Evolutionary conservation across 2,113 vertebrate genomes (phyloP), one percentile per base, ranked within the genome.

Genomic region (Ophthalmolycus amberensis): DNA sequence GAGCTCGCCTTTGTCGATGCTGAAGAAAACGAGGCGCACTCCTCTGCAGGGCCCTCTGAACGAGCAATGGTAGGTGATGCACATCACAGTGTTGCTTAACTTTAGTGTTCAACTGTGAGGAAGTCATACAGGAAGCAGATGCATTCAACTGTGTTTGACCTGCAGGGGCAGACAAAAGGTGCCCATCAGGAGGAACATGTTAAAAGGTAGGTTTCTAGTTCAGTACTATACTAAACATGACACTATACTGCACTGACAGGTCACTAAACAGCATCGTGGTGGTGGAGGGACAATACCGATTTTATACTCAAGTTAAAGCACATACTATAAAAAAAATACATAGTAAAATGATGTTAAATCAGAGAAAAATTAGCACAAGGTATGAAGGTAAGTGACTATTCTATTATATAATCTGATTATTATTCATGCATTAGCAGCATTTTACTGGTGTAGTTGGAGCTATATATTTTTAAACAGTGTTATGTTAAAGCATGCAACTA

Each of bases 1-100:
- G 95, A 95, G 93, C 69, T 94, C 94, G 15, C 94, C 94, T 27
- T 68, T 95, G 40, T 92, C 95, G 6, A 91, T 90, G 73, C 83
- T 95, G 84, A 94, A 91, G 79, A 96, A 95, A 80, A 89, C 71
- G 10, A 94, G 76, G 52, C 90, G 91, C 72, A 12, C 69, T 56
- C 90, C 94, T 0, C 88, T 95, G 18, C 90, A 90, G 3, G 83
- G 46, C 14, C 20, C 82, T 25, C 34, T 12, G 70, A 38, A 8
- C 0, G 80, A 87, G 0, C 82, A 67, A 0, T 4, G 93, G 94
- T 95, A 72, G 70, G 91, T 68, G 8, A 4, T 11, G 6, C 32
- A 52, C 10, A 14, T 16, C 34, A 10, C 20, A 4, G 11, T 15
- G n/a, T 6, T 15, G 0, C 15, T 11, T 9, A 34, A 37, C 27